These are phyloP conservation scores for Chionomys nivalis DNA, from an alignment of 2,113 vertebrate genomes.

Conservation along the genomic window DNA sequence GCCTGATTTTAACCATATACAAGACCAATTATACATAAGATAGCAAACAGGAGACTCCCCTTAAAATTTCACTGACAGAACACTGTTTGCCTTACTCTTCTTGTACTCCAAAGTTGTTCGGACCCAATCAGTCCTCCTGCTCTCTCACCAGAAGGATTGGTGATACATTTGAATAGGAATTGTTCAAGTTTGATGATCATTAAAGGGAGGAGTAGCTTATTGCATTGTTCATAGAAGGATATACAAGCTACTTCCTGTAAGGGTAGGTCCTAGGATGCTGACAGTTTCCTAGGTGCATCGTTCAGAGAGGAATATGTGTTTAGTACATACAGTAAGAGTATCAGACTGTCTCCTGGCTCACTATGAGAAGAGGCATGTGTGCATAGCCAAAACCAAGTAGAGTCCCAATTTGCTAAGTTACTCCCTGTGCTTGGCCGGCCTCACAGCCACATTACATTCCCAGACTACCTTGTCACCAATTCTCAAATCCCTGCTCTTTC, in stretches of 20 bases:
- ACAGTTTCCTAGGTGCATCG: neutral
- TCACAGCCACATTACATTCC: neutral
- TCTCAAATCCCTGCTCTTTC: neutral
- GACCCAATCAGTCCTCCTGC: neutral
- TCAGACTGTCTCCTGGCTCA: neutral
- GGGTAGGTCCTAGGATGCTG: neutral
- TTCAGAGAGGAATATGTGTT: neutral
- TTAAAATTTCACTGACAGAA: neutral
- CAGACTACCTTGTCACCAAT: neutral
- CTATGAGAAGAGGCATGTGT: neutral
- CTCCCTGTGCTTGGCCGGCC: neutral
- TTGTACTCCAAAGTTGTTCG: neutral
- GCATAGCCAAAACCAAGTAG: neutral
- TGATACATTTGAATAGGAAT: neutral
- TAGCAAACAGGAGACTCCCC: neutral
- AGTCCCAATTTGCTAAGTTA: neutral
- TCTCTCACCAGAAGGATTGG: neutral
- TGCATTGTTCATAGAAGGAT: neutral
- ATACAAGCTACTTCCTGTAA: neutral
- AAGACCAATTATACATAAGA: neutral
- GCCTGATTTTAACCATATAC: neutral
- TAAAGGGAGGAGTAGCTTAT: neutral
- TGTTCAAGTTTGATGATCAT: too few species aligned
- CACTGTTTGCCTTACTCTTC: neutral
- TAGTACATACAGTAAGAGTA: neutral